Evolutionary conservation across 2,888 invertebrate genomes (phyloP).

Genomic region (Epinotia demarniana): DNA sequence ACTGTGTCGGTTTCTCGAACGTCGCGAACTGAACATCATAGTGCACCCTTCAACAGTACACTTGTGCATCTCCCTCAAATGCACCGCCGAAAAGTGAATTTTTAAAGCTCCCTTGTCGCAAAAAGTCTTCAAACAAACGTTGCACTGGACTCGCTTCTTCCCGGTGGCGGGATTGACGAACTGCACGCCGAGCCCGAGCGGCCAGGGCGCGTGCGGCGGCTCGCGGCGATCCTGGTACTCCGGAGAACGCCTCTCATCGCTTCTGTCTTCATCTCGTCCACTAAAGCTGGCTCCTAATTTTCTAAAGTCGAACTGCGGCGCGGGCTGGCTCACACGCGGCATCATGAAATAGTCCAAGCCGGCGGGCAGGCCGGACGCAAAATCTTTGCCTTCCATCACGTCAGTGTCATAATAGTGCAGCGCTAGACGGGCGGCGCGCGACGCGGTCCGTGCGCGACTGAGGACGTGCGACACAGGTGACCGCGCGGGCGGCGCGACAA

Average conservation of each 20-base stretch:
- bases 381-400: constrained; percentile 83
- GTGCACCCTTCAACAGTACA: constrained; percentile 99
- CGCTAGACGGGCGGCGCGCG: constrained; percentile 83
- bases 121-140: constrained; percentile 98
- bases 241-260: constrained; percentile 74
- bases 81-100: constrained; percentile 99
- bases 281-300: constrained; percentile 88
- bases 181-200: constrained; percentile 92
- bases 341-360: constrained; percentile 83
- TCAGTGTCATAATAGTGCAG: constrained; percentile 79
- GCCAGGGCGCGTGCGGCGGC: constrained; percentile 87
- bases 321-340: constrained; percentile 89
- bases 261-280: constrained; percentile 78
- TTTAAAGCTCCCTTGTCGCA: constrained; percentile 99
- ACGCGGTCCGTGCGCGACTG: constrained; percentile 85
- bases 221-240: constrained; percentile 75
- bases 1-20: constrained; percentile 97
- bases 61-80: constrained; percentile 99
- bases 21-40: constrained; percentile 98
- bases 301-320: constrained; percentile 95
- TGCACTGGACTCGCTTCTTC: constrained; percentile 98
- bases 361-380: constrained; percentile 78
- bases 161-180: constrained; percentile 96
- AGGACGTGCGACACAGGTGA: constrained; percentile 85
- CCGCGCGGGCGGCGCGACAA: constrained; percentile 81